Evolutionary conservation across 2,888 invertebrate genomes (phyloP), one percentile per base, ranked within the genome.

Genomic region (Torymus tubicola): DNA sequence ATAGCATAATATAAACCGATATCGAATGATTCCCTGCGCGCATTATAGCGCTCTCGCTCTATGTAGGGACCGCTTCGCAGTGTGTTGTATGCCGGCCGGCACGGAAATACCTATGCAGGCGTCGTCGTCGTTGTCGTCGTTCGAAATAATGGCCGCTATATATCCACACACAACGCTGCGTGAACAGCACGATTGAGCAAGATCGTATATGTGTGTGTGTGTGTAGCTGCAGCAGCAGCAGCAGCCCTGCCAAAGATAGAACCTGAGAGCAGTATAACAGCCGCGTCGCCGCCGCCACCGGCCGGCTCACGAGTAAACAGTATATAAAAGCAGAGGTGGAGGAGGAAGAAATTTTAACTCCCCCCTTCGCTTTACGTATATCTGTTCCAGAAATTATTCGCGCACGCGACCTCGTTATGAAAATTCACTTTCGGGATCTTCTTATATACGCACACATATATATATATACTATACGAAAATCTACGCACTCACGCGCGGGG

Each of bases 61-160:
- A 86, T 86, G 82, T 85, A 86, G n/a, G 67, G 63, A 18, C 42
- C 42, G 42, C 31, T n/a, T n/a, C n/a, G n/a, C n/a, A n/a, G n/a
- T n/a, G n/a, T n/a, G n/a, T n/a, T 0, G 5, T 8, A 8, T 42
- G 42, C 21, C 84, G 84, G 85, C 81, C 81, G 83, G 78, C 84
- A 84, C 86, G 85, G 86, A 86, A 86, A 86, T 86, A 86, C 84
- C 85, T 84, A 81, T 80, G 80, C 80, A 83, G 24, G 14, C 2
- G 55, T 21, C 21, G 21, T 21, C 21, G 21, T 21, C 21, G 21
- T 21, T 2, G 21, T 21, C 21, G 21, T 21, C 21, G 21, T 84
- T 84, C 85, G 83, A 86, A 85, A 84, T 86, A 85, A 86, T 86
- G 85, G 84, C 84, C 83, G 85, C 86, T 42, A 5, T 31, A 0